Base-by-base conservation (phyloP, 2,888 invertebrate genomes). In the Acronicta alni region DNA sequence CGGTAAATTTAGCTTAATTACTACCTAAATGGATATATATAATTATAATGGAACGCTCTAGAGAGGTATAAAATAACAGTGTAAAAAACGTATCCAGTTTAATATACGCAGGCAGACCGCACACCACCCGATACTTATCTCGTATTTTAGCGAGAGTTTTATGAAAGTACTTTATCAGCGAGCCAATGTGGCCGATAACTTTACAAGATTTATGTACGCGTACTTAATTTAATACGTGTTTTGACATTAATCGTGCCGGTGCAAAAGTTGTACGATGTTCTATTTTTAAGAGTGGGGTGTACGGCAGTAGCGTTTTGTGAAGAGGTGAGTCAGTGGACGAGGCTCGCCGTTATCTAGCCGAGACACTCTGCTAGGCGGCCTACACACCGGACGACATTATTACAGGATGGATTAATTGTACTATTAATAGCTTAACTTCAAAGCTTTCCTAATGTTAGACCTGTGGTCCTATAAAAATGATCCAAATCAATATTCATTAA, bases 1-100 rank as follows among this genome's bases (percentile, higher is more conserved):
- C 71, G 77, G 75, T 84, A 84, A 82, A 82, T 86, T 83, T 81
- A 80, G 81, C 82, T 76, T 85, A 83, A 86, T 86, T 82, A 79
- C 73, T 65, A 58, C 74, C 77, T 70, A 78, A 81, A 82, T 70
- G 77, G 75, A 73, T 72, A 72, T 58, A 65, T 53, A 67, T 57
- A 35, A 30, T n/a, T 35, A 49, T 70, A 69, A 68, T 54, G 62
- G 57, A 67, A 73, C 62, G 62, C 72, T 62, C 54, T 47, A 46
- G 48, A 62, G 59, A 51, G 57, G 57, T 71, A 75, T 74, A 75
- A 67, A 69, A 58, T 64, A 57, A 20, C 52, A 35, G 39, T 53
- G n/a, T 16, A 30, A n/a, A 32, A 48, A 59, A 49, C 23, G 45
- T 56, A 62, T 39, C 35, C 59, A 54, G 30, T 55, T 44, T 54